phyloP scores from a whole-genome alignment of 2,888 invertebrate species.

The Orthonychiurus folsomi region DNA sequence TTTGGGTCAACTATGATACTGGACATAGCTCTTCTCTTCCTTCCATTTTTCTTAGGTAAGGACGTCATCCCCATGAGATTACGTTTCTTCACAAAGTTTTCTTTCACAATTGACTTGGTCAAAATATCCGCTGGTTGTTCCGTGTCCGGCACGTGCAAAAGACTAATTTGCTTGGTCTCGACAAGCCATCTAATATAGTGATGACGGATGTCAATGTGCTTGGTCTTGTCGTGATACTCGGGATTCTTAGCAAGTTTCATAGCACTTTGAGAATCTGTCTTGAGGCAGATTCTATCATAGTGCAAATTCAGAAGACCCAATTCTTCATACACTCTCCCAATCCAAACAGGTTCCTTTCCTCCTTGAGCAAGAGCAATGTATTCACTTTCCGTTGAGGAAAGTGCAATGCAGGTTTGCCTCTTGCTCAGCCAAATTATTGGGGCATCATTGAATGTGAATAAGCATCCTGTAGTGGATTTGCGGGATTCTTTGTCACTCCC shows the following conservation, averaged over 20 bases:
- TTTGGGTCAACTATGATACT: not conserved
- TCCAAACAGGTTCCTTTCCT: constrained; percentile 22
- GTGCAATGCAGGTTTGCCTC: constrained; percentile 22
- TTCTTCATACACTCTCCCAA: constrained; percentile 17
- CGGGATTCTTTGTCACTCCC: constrained; percentile 22
- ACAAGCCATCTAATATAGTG: constrained; percentile 22
- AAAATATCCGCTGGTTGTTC: not conserved
- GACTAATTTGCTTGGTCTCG: not conserved
- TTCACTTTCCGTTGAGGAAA: constrained; percentile 25
- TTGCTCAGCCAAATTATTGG: constrained; percentile 24
- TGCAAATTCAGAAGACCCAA: not conserved
- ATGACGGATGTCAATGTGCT: constrained; percentile 34
- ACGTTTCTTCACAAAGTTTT: not conserved
- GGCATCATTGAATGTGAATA: constrained; percentile 16
- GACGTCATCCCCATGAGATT: not conserved
- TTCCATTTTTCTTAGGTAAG: not conserved
- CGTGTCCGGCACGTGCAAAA: not conserved
- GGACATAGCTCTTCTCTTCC: not conserved
- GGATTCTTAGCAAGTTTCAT: constrained; percentile 28
- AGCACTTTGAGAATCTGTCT: constrained; percentile 26
- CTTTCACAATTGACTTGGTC: not conserved
- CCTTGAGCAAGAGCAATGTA: constrained; percentile 22
- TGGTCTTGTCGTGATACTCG: constrained; percentile 25
- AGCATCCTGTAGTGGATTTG: constrained; percentile 24
- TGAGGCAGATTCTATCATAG: constrained; percentile 9